Conservation (phyloP, 2,888 invertebrate species). For the Chloroclystis v-ata region DNA sequence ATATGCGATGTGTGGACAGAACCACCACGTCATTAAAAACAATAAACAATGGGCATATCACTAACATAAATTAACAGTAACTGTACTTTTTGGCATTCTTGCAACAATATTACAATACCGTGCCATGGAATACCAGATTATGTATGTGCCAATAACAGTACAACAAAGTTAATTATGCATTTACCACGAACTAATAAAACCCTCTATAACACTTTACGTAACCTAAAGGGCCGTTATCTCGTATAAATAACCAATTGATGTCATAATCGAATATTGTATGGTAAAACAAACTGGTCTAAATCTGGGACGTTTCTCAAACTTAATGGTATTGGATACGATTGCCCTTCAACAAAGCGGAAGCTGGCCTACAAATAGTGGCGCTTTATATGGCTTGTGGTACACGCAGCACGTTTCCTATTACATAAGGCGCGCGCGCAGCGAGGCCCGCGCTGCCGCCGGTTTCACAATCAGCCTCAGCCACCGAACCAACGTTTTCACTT, state of each 20-base stretch:
- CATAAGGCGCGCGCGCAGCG: conserved; percentile 54
- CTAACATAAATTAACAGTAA: conserved; percentile 31
- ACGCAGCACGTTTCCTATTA: conserved; percentile 56
- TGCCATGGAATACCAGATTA: not conserved
- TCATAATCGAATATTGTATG: conserved; percentile 12
- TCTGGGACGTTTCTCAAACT: conserved; percentile 23
- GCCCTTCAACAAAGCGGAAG: conserved; percentile 29
- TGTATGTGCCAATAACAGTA: no score
- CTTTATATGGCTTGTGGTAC: conserved; percentile 34
- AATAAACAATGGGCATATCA: conserved; percentile 40
- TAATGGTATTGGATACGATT: conserved; percentile 15
- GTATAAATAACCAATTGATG: conserved; percentile 3
- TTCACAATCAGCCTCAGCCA: conserved; percentile 69
- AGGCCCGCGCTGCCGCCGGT: conserved; percentile 58
- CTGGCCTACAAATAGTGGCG: conserved; percentile 27
- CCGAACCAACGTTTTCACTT: conserved; percentile 74
- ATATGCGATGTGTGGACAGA: not conserved
- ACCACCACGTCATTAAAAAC: conserved; percentile 3
- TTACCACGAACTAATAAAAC: not conserved
- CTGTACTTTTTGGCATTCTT: conserved; percentile 16
- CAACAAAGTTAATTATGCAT: not conserved
- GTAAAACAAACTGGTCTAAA: conserved; percentile 13
- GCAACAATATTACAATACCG: conserved; percentile 1
- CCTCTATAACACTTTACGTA: not conserved
- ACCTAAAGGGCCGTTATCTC: not conserved